A percentile compares a stretch with the other conserved stretches of the same genome.
These are phyloP conservation scores for Urocitellus parryii DNA, from an alignment of 2,113 vertebrate genomes.

Conservation along the genomic window DNA sequence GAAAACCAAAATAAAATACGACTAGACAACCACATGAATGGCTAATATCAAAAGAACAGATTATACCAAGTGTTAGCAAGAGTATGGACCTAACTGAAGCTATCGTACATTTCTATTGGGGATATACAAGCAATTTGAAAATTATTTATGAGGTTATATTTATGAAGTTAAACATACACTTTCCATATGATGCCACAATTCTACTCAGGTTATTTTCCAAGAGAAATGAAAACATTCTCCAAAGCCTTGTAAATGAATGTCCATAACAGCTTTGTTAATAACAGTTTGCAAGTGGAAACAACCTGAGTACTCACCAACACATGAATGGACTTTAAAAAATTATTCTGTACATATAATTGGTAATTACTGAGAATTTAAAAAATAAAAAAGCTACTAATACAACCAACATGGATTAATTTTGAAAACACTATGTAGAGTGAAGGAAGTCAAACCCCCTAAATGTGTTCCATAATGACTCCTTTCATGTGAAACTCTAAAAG, in stretches of 20 bases:
- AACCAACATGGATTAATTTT: background rate
- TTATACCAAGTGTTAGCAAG: background rate
- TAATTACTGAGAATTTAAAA: background rate
- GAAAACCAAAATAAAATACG: constrained; percentile 7
- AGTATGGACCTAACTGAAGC: background rate
- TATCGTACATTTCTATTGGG: background rate
- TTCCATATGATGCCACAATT: background rate
- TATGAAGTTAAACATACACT: background rate
- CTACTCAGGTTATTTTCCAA: background rate
- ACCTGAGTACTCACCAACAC: background rate
- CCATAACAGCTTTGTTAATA: background rate
- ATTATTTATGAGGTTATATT: background rate
- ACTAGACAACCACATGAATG: background rate
- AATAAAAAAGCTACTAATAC: background rate
- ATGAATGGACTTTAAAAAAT: background rate
- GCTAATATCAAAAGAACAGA: background rate
- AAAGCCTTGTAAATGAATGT: background rate
- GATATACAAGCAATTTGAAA: background rate
- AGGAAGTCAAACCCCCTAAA: background rate
- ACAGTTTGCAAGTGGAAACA: background rate
- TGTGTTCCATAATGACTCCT: background rate
- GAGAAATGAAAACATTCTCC: background rate
- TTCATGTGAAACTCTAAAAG: background rate
- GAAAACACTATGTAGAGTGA: background rate
- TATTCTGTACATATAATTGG: background rate